Evolutionary conservation across 2,888 invertebrate genomes (phyloP).

Genomic region (Macrosoma leucophasiata): DNA sequence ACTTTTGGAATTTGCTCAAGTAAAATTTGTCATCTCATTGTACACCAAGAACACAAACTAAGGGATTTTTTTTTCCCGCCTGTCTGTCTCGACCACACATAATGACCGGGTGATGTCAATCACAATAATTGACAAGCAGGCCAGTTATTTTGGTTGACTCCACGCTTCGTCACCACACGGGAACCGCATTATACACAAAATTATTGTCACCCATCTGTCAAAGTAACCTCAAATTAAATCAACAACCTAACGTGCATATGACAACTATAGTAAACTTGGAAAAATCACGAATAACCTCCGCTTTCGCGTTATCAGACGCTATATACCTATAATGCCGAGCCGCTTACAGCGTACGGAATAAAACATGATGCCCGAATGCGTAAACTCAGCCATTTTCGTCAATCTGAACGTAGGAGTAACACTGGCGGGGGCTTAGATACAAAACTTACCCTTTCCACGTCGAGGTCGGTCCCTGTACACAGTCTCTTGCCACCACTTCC

Average conservation of each 20-base stretch:
- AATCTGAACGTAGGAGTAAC: conserved; percentile 43
- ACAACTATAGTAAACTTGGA: conserved; percentile 36
- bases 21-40: conserved; percentile 10
- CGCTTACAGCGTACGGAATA: conserved; percentile 30
- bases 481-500: conserved; percentile 78
- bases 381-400: conserved; percentile 72
- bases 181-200: conserved; percentile 27
- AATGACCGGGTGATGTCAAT: conserved; percentile 69
- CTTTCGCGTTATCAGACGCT: too few relatives aligned
- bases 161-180: conserved; percentile 18
- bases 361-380: conserved; percentile 52
- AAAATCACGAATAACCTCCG: too few relatives aligned
- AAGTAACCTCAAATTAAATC: conserved; percentile 70
- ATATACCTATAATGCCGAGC: conserved; percentile 1
- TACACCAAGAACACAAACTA: conserved; percentile 10
- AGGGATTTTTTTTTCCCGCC: conserved; percentile 27
- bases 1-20: too few relatives aligned
- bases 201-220: conserved; percentile 55
- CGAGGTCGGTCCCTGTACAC: conserved; percentile 68
- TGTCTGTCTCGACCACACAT: conserved; percentile 33
- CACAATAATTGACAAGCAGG: conserved; percentile 70
- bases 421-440: conserved; percentile 33
- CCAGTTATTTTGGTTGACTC: conserved; percentile 39
- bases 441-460: conserved; percentile 69
- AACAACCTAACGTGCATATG: conserved; percentile 61